These are phyloP conservation scores for Macropis europaea DNA, from an alignment of 2,888 invertebrate genomes.

Conservation along the genomic window DNA sequence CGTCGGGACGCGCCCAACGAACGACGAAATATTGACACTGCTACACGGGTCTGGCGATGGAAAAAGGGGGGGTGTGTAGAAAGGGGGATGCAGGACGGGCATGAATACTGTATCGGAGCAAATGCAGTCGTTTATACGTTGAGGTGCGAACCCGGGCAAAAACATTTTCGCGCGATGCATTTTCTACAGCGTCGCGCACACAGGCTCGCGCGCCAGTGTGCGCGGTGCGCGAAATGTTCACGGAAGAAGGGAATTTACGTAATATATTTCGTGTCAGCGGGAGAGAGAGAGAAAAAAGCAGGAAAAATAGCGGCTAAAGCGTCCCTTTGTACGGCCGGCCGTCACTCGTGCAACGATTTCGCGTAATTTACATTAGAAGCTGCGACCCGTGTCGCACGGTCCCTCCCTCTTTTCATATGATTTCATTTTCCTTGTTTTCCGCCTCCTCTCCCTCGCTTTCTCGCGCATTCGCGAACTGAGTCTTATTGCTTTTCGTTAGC, in stretches of 20 bases:
- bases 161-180: slow-evolving; percentile 54
- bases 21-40: slow-evolving; percentile 60
- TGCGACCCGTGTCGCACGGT: slow-evolving; percentile 7
- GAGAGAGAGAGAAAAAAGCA: slow-evolving; percentile 34
- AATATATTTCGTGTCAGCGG: slow-evolving; percentile 38
- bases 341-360: slow-evolving; percentile 48
- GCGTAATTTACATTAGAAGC: slow-evolving; percentile 47
- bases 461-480: not conserved
- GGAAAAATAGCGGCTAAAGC: slow-evolving; percentile 48
- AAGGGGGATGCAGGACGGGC: not conserved
- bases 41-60: not conserved
- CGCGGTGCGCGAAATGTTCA: slow-evolving; percentile 21
- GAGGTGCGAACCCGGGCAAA: slow-evolving; percentile 33
- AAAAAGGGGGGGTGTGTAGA: not conserved
- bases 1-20: slow-evolving; percentile 33
- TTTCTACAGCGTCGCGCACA: slow-evolving; percentile 43
- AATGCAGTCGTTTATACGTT: slow-evolving; percentile 53
- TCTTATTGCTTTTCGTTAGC: not conserved
- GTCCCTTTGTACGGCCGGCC: slow-evolving; percentile 31
- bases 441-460: not conserved
- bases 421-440: not conserved
- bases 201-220: not conserved
- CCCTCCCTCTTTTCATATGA: slow-evolving; percentile 7
- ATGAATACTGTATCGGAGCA: slow-evolving; percentile 50
- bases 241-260: slow-evolving; percentile 49